A percentile compares a stretch with the other conserved stretches of the same genome.
Conservation (phyloP, 92 coral and sea anemone species). For the Zoanthus sociatus region DNA sequence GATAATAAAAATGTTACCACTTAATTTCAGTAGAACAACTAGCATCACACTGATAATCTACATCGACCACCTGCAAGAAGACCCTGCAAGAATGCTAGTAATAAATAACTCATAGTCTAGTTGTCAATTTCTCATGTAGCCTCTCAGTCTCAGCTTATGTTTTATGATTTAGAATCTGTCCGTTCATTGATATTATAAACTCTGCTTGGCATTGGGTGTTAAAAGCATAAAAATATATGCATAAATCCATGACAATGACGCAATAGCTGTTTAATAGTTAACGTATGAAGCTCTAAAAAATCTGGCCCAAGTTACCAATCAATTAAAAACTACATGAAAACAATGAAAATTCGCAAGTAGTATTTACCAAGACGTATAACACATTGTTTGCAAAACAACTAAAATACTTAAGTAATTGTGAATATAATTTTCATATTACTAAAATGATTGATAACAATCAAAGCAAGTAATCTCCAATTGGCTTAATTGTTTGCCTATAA, state of each 20-base stretch:
- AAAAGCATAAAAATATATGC: not conserved
- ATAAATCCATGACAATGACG: not conserved
- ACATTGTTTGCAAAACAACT: conserved; percentile 9
- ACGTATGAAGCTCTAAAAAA: conserved; percentile 6
- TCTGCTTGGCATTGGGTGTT: conserved; percentile 7
- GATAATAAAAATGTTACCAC: conserved; percentile 10
- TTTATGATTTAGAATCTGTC: conserved; percentile 15
- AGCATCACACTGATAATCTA: conserved; percentile 11
- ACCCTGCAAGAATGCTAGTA: conserved; percentile 19
- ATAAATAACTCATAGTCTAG: conserved; percentile 10
- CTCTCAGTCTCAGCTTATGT: conserved; percentile 3
- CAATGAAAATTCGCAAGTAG: conserved; percentile 9
- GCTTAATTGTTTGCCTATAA: not conserved
- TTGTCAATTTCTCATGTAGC: conserved; percentile 13
- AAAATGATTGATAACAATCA: conserved; percentile 14
- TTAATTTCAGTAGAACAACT: conserved; percentile 13
- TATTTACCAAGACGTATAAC: conserved; percentile 12
- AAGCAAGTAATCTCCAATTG: not conserved
- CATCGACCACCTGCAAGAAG: conserved; percentile 9
- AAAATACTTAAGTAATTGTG: conserved; percentile 8
- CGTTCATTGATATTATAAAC: not conserved
- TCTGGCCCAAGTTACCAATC: conserved; percentile 11
- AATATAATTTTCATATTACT: conserved; percentile 10
- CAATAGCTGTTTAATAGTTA: too few relatives aligned
- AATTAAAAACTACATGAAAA: conserved; percentile 13